Evolutionary conservation across 2,113 vertebrate species (phyloP), one percentile per base, ranked within the genome.

Genomic region (Mellivora capensis): DNA sequence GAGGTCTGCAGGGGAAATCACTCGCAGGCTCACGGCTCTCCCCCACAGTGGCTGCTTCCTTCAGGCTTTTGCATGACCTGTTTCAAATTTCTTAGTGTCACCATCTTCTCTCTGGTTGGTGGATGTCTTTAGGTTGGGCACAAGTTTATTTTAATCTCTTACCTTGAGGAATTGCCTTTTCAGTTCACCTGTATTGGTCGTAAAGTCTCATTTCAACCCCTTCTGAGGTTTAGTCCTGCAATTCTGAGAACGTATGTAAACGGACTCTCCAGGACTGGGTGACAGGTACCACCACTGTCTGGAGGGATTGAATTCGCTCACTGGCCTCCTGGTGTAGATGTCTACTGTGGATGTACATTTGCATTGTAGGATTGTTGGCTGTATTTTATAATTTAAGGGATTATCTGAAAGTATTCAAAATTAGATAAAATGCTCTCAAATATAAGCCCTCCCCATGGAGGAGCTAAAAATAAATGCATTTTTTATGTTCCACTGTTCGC

Each of bases 391-490:
- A 44, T 44, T 69, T 83, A 62, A 59, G 39, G 47, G 31, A 61
- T 9, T 59, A 87, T 69, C 67, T 91, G 34, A 76, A 27, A 49
- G 74, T 39, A 8, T 15, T 83, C 67, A 80, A 85, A 62, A 39
- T 42, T 34, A 62, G 90, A 80, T 57, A 76, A 93, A 84, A 15
- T 39, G n/a, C 18, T 27, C 37, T 37, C 54, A 31, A 42, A 31
- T 69, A 72, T 37, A 54, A 74, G 23, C 42, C 29, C 52, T 44
- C 7, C 4, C 10, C 15, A 29, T 4, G 88, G 42, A 87, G 87
- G 18, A 92, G 31, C 42, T 89, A 91, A 84, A 67, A 44, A 61
- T 71, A 83, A 74, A 87, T 59, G 69, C 61, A 20, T 69, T 61
- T 57, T 61, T 61, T 5, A 54, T 7, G 6, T 31, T 8, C 25